Percentiles rank a stretch among this genome's conserved stretches.
These are phyloP conservation scores for Rhamphomyia laevipes DNA, from an alignment of 2,888 invertebrate species.

Conservation along the genomic window DNA sequence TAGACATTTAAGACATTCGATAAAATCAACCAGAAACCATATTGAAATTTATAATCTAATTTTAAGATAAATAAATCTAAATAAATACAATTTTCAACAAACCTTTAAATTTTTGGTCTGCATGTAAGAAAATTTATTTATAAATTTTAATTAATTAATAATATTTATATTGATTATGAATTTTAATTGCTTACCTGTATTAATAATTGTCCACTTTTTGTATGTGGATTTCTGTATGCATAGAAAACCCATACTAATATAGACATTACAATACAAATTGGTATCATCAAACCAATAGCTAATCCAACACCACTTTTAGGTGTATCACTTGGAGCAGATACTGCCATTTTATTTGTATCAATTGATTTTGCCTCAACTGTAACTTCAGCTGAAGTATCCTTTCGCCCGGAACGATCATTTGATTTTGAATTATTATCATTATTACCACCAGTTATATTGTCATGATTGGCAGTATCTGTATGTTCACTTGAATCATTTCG, in stretches of 20 bases:
- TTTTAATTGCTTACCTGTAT: slow-evolving; percentile 66
- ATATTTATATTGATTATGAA: slow-evolving; percentile 1
- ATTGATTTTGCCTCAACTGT: background rate
- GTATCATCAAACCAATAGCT: slow-evolving; percentile 54
- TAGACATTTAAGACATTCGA: no score
- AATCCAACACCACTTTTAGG: slow-evolving; percentile 27
- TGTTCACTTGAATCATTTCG: background rate
- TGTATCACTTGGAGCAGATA: slow-evolving; percentile 8
- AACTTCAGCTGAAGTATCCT: background rate
- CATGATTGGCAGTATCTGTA: no score
- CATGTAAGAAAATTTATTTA: slow-evolving; percentile 21
- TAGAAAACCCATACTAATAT: slow-evolving; percentile 76
- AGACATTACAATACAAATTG: slow-evolving; percentile 54
- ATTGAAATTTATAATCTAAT: no score
- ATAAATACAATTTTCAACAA: slow-evolving; percentile 17
- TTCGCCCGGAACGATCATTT: background rate
- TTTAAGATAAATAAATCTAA: no score
- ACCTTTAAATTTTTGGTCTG: slow-evolving; percentile 37
- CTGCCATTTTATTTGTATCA: background rate
- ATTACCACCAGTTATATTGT: slow-evolving; percentile 5
- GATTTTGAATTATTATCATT: background rate
- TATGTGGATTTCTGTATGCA: slow-evolving; percentile 93
- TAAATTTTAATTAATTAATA: slow-evolving; percentile 3
- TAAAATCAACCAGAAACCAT: no score
- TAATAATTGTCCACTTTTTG: slow-evolving; percentile 87